Base-by-base conservation (phyloP, 1,140 invertebrate genomes). In the Drosophila fuyamai region DNA sequence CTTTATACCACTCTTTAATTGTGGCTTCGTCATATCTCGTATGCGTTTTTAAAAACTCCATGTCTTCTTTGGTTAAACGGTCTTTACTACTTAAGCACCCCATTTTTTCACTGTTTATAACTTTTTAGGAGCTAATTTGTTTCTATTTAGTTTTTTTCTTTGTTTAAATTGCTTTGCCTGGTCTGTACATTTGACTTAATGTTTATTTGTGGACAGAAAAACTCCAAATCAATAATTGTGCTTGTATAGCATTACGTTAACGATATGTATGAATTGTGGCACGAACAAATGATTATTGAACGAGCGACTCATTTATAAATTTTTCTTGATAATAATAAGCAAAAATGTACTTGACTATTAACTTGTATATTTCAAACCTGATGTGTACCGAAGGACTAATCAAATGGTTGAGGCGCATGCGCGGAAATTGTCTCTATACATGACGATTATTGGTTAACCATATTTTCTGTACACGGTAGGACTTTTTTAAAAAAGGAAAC, bases 1-100 rank as follows among this genome's bases (percentile, higher is more conserved):
- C 97, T 94, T 98, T 99, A 93, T 99, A 99, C 98, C 98, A 99
- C 94, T 99, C 98, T 93, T 98, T 98, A 93, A 99, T 99, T 79
- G 98, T 98, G 63, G 97, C 97, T 93, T 99, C 98, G 89, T 98
- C 97, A 93, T 99, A 99, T 85, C 97, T 95, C 54, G 97, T 98
- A 92, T 98, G 97, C 48, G 96, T 96, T 93, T 98, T 99, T 61
- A 99, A 95, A 93, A 98, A 99, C 91, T 98, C 97, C 96, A 99
- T 97, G 93, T 99, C 98, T 93, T 98, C 98, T 94, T 98, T 98
- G 92, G 97, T 97, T 80, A 99, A 94, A 93, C 97, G 97, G 93
- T 98, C 97, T 94, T 98, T 98, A 94, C 97, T 98, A 89, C 97
- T 97, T 90, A 98, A 97, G 93, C 97, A 98, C 88, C 97, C 97